Base-by-base conservation (phyloP, 2,113 vertebrate species). In the Pampusana beccarii region DNA sequence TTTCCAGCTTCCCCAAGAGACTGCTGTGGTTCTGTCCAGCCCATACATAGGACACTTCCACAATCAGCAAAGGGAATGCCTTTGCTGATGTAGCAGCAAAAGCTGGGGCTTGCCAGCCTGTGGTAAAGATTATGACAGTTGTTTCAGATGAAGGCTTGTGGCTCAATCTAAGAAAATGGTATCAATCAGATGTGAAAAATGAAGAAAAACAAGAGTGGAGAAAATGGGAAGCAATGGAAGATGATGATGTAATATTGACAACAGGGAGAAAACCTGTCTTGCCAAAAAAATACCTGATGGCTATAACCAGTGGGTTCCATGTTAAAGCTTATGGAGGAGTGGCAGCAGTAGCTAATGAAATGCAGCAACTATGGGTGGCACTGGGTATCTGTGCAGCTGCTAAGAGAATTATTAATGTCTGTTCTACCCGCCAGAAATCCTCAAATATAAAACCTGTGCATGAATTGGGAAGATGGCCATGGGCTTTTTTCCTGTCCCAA, bases 71-170 rank as follows among this genome's bases (percentile, higher is more conserved):
- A 78, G 8, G 6, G 16, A 64, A 80, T n/a, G 18, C 4, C 29
- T 65, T 42, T 15, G 20, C 5, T 53, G 31, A 74, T 26, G 19
- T 0, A 57, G 16, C 16, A 90, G 11, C 3, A 74, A 93, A 83
- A 79, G 13, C 10, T 15, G 2, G 1, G 1, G 40, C 44, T 73
- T 8, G 2, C 7, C 8, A 65, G 2, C 3, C 14, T 48, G 33
- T 7, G 4, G 19, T 56, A 69, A 71, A 86, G 38, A 20, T 48
- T 28, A 38, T 2, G 5, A 5, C 20, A 70, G 20, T 23, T 70
- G 7, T 26, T 90, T 78, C 51, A 73, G 50, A 24, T 10, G 11
- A 69, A 7, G 87, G 19, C 17, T 90, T 2, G 4, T n/a, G 7
- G 15, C 44, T 16, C 4, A 9, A 0, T 51, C 26, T 8, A 48